Percentiles rank a stretch among this genome's conserved stretches.
phyloP scores from a whole-genome alignment of 2,888 invertebrate species.

The Erpobdella octoculata region DNA sequence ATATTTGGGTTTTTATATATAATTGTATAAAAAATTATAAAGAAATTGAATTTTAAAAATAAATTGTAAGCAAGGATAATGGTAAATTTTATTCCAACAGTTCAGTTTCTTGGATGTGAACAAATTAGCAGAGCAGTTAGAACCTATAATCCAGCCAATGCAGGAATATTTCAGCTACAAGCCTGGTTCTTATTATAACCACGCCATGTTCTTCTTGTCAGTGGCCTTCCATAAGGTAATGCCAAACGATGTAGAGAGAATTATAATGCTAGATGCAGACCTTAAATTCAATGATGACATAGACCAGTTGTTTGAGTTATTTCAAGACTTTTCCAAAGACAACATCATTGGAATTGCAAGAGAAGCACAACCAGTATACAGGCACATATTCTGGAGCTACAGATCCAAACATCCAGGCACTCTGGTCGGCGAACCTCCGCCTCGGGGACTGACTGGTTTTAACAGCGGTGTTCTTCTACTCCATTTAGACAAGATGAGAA shows the following conservation, averaged over 20 bases:
- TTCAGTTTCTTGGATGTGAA: constrained; percentile 61
- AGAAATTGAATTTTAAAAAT: too few species aligned
- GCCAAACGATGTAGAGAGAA: constrained; percentile 56
- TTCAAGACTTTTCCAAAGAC: constrained; percentile 60
- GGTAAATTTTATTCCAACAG: constrained; percentile 49
- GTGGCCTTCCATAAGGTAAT: constrained; percentile 66
- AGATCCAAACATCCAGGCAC: constrained; percentile 61
- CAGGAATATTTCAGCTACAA: constrained; percentile 64
- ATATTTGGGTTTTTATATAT: too few species aligned
- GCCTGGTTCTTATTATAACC: constrained; percentile 68
- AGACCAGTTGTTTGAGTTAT: constrained; percentile 61
- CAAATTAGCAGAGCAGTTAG: constrained; percentile 58
- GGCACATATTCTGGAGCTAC: constrained; percentile 65
- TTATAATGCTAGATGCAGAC: constrained; percentile 71
- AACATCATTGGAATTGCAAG: constrained; percentile 63
- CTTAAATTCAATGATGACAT: constrained; percentile 66
- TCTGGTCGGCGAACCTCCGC: constrained; percentile 58
- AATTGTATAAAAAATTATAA: too few species aligned
- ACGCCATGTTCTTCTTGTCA: constrained; percentile 70
- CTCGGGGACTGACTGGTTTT: constrained; percentile 61
- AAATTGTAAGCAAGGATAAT: too few species aligned
- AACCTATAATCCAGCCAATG: constrained; percentile 62
- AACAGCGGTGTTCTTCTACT: constrained; percentile 73
- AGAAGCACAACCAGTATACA: constrained; percentile 71
- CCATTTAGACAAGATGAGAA: constrained; percentile 62